Conservation (phyloP, 2,888 invertebrate species). For the Diarsia mendica region DNA sequence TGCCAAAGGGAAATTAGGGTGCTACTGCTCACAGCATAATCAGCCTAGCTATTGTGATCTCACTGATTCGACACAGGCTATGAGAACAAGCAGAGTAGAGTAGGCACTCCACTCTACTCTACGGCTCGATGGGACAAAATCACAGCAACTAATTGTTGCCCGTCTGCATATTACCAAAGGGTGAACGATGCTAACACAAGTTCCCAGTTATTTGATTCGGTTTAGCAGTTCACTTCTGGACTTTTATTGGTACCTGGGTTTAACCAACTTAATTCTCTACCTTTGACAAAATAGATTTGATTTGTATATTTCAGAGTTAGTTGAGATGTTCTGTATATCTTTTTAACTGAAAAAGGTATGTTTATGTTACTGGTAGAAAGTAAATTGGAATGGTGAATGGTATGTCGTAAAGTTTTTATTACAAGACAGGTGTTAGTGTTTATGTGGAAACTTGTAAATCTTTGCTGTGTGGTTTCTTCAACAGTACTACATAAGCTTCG, state of each 20-base stretch:
- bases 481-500: not conserved
- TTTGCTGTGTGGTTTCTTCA: not conserved
- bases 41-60: not conserved
- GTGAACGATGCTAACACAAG: not conserved
- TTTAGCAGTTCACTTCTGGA: conserved; percentile 12
- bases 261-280: conserved; percentile 9
- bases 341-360: too few relatives aligned
- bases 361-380: not conserved
- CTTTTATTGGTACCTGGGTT: conserved; percentile 5
- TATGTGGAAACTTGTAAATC: not conserved
- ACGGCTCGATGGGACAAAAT: accelerated
- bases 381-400: not conserved
- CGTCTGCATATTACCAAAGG: not conserved
- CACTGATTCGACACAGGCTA: not conserved
- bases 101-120: too few relatives aligned
- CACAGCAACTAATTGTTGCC: not conserved
- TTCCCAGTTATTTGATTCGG: conserved; percentile 1
- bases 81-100: too few relatives aligned
- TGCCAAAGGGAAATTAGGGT: not conserved
- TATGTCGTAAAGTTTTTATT: conserved; percentile 11
- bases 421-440: conserved; percentile 2
- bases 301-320: not conserved
- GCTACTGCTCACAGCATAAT: not conserved
- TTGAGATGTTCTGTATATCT: not conserved
- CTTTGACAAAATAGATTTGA: not conserved